Conservation (phyloP, 2,797 vertebrate species). For the Lacerta bilineata region DNA sequence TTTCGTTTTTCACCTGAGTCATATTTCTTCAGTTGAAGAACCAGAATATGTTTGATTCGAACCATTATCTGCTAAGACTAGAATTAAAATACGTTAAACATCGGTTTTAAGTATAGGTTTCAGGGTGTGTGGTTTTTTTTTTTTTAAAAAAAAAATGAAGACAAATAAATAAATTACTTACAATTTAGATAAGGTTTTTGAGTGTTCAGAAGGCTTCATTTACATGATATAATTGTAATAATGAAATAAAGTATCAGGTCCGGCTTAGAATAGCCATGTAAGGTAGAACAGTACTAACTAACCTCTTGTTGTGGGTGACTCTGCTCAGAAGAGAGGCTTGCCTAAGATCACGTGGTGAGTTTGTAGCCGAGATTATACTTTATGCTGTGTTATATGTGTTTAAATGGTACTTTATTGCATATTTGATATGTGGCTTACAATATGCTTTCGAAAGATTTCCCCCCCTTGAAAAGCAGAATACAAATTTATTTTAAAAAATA, state of each 20-base stretch:
- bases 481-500: too few relatives aligned
- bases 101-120: conserved; percentile 50
- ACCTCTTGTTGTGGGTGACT: background rate
- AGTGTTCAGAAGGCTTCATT: background rate
- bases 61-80: conserved; percentile 61
- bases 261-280: background rate
- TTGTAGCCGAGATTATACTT: background rate
- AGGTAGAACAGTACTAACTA: background rate
- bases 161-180: conserved; percentile 13
- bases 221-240: too few relatives aligned
- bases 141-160: conserved; percentile 25
- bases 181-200: background rate
- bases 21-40: conserved; percentile 77
- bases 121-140: conserved; percentile 2
- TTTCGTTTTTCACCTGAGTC: conserved; percentile 45
- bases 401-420: too few relatives aligned
- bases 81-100: conserved; percentile 63
- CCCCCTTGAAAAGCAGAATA: too few relatives aligned
- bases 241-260: conserved; percentile 32
- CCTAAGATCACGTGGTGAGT: too few relatives aligned
- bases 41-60: conserved; percentile 65
- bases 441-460: too few relatives aligned
- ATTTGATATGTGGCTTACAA: too few relatives aligned
- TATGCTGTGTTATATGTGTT: too few relatives aligned
- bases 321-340: background rate